Evolutionary conservation across 2,113 vertebrate species (phyloP), one percentile per base, ranked within the genome.

Genomic region (Poeciliopsis turrubarensis): DNA sequence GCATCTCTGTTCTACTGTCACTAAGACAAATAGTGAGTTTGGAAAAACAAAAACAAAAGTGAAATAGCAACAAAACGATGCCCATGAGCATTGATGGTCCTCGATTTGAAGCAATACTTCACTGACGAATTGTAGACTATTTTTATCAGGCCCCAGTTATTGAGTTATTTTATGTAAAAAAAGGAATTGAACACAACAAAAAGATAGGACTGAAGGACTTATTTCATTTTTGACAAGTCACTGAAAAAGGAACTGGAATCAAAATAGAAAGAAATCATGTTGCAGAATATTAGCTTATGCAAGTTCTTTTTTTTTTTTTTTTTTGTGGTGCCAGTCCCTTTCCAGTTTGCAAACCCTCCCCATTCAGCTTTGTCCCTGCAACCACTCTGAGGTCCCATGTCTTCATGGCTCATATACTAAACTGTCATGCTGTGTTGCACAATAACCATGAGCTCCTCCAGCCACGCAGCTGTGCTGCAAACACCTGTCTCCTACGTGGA

Each of bases 401-500:
- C 32, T 37, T 37, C 34, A 37, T 12, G 34, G 34, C 34, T 37
- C 34, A 37, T 11, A 78, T 17, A n/a, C 68, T 60, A 15, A 51
- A n/a, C 81, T 72, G 83, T 86, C 86, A 67, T 61, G 41, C 15
- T 31, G 70, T 65, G 70, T 88, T 82, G 86, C 76, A 77, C 37
- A 34, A 15, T 12, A 39, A 37, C 27, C 65, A 39, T 68, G n/a
- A 75, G 26, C 57, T 39, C 26, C 44, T 66, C 32, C 19, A 7
- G 73, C 17, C 51, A 70, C 77, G 69, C 73, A 76, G 66, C 76
- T 67, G 71, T 22, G 31, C 64, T 82, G 77, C 76, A 61, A 81
- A 86, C 81, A 85, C 80, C 79, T 86, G 73, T 69, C 15, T 51
- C 62, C 72, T 73, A 75, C 34, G 72, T 37, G 65, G 47, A 37